Percentiles rank a stretch among this genome's conserved stretches.
Evolutionary conservation across 2,113 vertebrate genomes (phyloP).

Genomic region (Colius striatus): DNA sequence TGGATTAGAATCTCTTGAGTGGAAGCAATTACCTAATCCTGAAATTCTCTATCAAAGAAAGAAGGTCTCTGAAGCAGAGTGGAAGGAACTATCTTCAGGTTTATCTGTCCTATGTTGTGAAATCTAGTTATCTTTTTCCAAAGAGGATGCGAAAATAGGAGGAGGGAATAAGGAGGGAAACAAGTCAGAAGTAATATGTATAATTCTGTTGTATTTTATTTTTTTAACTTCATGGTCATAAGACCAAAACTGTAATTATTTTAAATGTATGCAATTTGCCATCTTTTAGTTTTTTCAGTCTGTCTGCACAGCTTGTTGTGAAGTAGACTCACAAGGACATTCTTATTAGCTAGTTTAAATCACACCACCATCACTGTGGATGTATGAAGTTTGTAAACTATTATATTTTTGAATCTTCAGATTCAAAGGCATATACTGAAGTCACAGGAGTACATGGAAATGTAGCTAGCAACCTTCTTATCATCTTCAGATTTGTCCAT

Average conservation of each 20-base stretch:
- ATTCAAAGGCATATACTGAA: not conserved
- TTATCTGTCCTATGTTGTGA: not conserved
- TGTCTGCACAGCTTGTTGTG: not conserved
- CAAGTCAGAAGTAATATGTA: not conserved
- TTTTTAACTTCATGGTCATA: not conserved
- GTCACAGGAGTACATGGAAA: not conserved
- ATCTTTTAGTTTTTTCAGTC: not conserved
- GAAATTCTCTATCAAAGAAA: conserved; percentile 23
- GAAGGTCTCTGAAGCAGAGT: not conserved
- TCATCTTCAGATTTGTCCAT: not conserved
- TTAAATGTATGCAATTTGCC: not conserved
- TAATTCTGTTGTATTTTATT: not conserved
- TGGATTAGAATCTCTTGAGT: conserved; percentile 26
- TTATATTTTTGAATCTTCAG: not conserved
- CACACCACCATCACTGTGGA: not conserved
- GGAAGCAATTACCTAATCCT: conserved; percentile 19
- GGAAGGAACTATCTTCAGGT: not conserved
- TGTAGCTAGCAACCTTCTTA: not conserved
- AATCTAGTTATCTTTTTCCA: not conserved
- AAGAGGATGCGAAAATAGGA: not conserved
- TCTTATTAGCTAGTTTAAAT: not conserved
- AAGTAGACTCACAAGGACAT: not conserved
- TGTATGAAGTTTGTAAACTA: not conserved
- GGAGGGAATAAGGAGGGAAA: not conserved
- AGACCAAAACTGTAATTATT: not conserved